Conservation (phyloP, 2,113 vertebrate genomes). For the Nerophis lumbriciformis region DNA sequence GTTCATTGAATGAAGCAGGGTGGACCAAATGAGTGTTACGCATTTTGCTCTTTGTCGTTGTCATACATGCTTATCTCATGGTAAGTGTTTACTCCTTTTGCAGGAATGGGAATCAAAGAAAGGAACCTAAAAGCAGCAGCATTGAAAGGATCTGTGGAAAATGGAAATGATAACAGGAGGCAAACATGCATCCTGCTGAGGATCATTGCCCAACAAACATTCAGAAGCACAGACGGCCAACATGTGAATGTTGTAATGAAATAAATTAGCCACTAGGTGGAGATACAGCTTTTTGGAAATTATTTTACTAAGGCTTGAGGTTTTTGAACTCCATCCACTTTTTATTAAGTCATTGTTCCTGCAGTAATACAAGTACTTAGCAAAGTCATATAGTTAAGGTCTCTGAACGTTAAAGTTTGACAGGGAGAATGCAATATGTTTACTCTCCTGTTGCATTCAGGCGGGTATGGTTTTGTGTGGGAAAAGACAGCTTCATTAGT, state of each 20-base stretch:
- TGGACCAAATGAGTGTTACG: not conserved
- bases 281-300: slow-evolving; percentile 22
- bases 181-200: not conserved
- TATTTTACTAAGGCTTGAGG: not conserved
- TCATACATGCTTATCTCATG: not conserved
- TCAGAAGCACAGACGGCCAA: not conserved
- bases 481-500: slow-evolving; percentile 12
- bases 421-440: slow-evolving; percentile 5
- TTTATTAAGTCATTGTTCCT: not conserved
- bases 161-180: slow-evolving; percentile 10
- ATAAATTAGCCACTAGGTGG: slow-evolving; percentile 48
- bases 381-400: not conserved
- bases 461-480: not conserved
- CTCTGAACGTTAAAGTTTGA: slow-evolving; percentile 1
- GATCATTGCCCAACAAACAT: not conserved
- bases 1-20: not conserved
- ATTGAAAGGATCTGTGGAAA: slow-evolving; percentile 8
- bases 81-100: not conserved
- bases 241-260: slow-evolving; percentile 26
- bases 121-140: slow-evolving; percentile 66
- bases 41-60: not conserved
- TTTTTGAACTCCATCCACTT: not conserved
- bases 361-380: slow-evolving; percentile 3
- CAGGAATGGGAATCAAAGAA: slow-evolving; percentile 98
- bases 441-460: not conserved